phyloP scores from a whole-genome alignment of 2,888 invertebrate species.

The Anorthoa munda region DNA sequence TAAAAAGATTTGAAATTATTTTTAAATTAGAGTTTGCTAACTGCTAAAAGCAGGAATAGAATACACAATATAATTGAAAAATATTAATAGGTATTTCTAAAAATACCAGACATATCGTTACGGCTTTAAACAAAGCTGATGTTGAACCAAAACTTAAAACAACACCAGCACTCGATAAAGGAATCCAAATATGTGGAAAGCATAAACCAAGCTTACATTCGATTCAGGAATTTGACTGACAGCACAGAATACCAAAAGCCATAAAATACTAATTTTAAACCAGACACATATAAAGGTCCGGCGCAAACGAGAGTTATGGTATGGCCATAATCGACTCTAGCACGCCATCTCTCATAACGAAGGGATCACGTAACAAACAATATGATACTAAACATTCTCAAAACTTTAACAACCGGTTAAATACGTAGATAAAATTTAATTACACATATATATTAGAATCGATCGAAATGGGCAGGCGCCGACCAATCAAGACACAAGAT shows the following conservation, averaged over 20 bases:
- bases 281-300: constrained; percentile 74
- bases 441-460: constrained; percentile 57
- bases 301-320: constrained; percentile 74
- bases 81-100: not conserved
- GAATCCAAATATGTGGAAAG: constrained; percentile 46
- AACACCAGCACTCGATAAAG: constrained; percentile 16
- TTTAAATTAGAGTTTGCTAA: not conserved
- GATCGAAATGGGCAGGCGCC: constrained; percentile 62
- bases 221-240: constrained; percentile 63
- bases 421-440: constrained; percentile 64
- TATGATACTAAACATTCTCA: constrained; percentile 56
- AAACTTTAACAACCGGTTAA: constrained; percentile 64
- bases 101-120: not conserved
- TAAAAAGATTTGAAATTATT: not conserved
- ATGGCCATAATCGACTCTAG: constrained; percentile 73
- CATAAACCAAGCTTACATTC: constrained; percentile 52
- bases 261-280: constrained; percentile 76
- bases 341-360: constrained; percentile 75
- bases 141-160: not conserved
- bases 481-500: constrained; percentile 60
- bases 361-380: constrained; percentile 68
- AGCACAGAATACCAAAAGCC: constrained; percentile 68
- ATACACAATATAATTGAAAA: not conserved
- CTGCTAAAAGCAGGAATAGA: not conserved
- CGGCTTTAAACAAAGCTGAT: not conserved